Conservation (phyloP, 2,888 invertebrate species). For the Pseudoips prasinana region DNA sequence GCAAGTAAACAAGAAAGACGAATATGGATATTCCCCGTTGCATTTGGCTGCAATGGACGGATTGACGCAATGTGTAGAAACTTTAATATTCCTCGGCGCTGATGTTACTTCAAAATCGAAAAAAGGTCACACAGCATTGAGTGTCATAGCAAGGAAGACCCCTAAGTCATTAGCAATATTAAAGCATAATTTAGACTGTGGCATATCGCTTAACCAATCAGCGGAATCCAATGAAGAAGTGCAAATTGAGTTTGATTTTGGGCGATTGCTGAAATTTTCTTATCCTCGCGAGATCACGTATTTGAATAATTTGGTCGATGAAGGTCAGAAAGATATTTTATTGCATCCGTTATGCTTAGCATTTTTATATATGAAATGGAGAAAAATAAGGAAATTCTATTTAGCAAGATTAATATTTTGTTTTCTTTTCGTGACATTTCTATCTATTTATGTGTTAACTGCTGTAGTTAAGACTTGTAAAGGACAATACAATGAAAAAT, state of each 20-base stretch:
- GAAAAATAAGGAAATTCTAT: conserved; percentile 94
- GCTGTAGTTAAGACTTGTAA: conserved; percentile 87
- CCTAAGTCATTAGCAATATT: conserved; percentile 92
- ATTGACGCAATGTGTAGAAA: conserved; percentile 90
- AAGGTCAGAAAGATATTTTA: conserved; percentile 93
- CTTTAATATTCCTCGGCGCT: conserved; percentile 90
- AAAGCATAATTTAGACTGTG: conserved; percentile 89
- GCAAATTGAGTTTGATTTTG: conserved; percentile 90
- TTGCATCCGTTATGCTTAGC: conserved; percentile 94
- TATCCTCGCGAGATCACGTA: conserved; percentile 93
- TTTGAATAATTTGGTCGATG: conserved; percentile 92
- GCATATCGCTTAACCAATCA: conserved; percentile 87
- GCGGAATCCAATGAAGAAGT: conserved; percentile 90
- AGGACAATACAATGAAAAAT: conserved; percentile 71
- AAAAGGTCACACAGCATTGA: conserved; percentile 91
- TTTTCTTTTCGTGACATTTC: conserved; percentile 89
- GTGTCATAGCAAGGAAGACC: conserved; percentile 92
- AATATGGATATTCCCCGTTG: conserved; percentile 91
- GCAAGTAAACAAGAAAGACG: conserved; percentile 91
- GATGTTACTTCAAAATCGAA: conserved; percentile 93
- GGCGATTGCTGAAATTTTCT: conserved; percentile 90
- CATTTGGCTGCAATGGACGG: conserved; percentile 94
- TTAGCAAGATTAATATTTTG: conserved; percentile 90
- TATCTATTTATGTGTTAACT: conserved; percentile 90
- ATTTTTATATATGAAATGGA: conserved; percentile 94